Conservation (phyloP, 2,888 invertebrate genomes). For the Leptothorax acervorum region DNA sequence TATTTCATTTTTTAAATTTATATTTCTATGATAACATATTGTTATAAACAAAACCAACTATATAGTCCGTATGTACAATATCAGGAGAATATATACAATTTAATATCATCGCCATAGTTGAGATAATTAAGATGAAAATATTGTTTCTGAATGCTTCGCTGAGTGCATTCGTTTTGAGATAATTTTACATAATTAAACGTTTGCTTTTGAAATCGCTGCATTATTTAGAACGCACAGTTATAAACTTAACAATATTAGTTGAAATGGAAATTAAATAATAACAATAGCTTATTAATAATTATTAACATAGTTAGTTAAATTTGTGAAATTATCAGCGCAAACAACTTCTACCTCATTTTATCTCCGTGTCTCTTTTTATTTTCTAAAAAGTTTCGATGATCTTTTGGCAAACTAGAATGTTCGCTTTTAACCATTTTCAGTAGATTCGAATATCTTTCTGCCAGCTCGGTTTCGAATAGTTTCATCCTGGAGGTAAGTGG, state of each 20-base stretch:
- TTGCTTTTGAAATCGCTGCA: background rate
- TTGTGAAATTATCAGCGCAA: background rate
- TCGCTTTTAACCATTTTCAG: slow-evolving; percentile 4
- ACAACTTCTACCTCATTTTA: background rate
- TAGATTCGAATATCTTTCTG: slow-evolving; percentile 11
- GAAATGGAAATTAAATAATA: background rate
- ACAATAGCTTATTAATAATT: background rate
- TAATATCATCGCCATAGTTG: background rate
- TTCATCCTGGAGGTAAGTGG: slow-evolving; percentile 54
- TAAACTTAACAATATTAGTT: background rate
- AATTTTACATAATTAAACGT: slow-evolving; percentile 16
- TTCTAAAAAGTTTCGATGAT: slow-evolving; percentile 7
- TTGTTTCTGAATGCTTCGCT: background rate
- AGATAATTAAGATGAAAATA: slow-evolving; percentile 19
- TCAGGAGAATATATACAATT: background rate
- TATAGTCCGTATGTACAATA: background rate
- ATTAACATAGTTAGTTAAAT: background rate
- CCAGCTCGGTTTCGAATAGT: slow-evolving; percentile 49
- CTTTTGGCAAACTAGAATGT: background rate
- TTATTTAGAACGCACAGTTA: background rate
- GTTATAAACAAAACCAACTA: background rate
- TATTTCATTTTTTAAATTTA: background rate
- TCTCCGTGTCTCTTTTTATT: background rate
- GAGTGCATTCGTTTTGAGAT: slow-evolving; percentile 6
- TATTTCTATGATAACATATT: background rate